Evolutionary conservation across 1,140 invertebrate genomes (phyloP).

Genomic region (Drosophila ficusphila): DNA sequence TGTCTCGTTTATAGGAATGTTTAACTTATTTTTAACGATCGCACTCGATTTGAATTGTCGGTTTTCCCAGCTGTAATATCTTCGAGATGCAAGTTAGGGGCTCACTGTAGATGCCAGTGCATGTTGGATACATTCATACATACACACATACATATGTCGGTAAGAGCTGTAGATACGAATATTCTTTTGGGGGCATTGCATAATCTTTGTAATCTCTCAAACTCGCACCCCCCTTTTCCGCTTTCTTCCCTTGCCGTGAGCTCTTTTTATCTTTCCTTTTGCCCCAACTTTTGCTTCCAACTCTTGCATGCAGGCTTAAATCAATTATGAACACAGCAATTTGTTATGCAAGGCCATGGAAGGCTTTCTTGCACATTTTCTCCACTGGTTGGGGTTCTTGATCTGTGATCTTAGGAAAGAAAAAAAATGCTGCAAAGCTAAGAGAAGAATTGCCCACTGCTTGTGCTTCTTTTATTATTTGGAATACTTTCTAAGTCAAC

Average conservation of each 20-base stretch:
- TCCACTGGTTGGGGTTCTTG: slow-evolving; percentile 3
- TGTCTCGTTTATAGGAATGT: not conserved
- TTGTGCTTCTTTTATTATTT: slow-evolving; percentile 40
- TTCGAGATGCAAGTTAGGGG: not conserved
- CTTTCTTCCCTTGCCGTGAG: not conserved
- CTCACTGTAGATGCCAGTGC: slow-evolving; percentile 16
- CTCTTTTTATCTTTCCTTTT: not conserved
- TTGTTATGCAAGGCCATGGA: slow-evolving; percentile 50
- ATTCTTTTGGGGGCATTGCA: slow-evolving; percentile 44
- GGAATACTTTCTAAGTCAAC: slow-evolving; percentile 77
- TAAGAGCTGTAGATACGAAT: slow-evolving; percentile 17
- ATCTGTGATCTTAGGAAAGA: slow-evolving; percentile 11
- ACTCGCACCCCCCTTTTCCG: not conserved
- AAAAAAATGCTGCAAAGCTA: not conserved
- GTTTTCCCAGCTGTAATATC: not conserved
- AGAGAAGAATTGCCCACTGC: not conserved
- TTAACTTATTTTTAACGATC: not conserved
- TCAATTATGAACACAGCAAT: slow-evolving; percentile 35
- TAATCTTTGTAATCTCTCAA: slow-evolving; percentile 21
- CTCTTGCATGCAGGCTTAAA: slow-evolving; percentile 20
- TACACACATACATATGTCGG: not conserved
- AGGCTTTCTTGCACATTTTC: not conserved
- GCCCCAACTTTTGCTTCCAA: too few species aligned
- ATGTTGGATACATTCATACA: too few species aligned
- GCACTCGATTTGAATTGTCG: not conserved